Conservation (phyloP, 2,797 vertebrate genomes). For the Ctenosaura bakeri region DNA sequence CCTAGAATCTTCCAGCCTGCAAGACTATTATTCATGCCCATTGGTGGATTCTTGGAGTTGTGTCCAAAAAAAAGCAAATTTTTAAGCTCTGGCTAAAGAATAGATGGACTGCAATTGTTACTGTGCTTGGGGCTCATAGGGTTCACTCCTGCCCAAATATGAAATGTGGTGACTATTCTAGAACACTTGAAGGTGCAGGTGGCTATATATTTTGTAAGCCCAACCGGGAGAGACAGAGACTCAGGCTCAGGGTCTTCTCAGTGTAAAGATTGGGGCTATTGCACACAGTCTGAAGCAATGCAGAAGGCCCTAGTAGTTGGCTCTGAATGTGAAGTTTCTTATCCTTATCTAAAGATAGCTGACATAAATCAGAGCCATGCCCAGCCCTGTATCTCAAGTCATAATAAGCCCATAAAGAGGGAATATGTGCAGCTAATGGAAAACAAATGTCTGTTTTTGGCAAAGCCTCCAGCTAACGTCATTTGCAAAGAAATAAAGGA, state of each 20-base stretch:
- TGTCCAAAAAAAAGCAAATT: too few relatives aligned
- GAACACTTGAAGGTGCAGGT: background rate
- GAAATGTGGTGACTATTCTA: background rate
- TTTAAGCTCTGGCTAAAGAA: background rate
- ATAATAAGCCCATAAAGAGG: slow-evolving; percentile 65
- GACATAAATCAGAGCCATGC: slow-evolving; percentile 65
- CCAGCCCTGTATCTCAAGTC: slow-evolving; percentile 47
- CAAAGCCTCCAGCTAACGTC: slow-evolving; percentile 70
- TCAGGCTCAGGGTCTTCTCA: background rate
- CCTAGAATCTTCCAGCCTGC: background rate
- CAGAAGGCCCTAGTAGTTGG: slow-evolving; percentile 21
- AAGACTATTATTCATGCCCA: too few relatives aligned
- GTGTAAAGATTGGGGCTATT: slow-evolving; percentile 49
- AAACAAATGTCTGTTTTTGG: slow-evolving; percentile 81
- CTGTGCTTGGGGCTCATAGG: slow-evolving; percentile 1
- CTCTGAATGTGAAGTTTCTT: slow-evolving; percentile 55
- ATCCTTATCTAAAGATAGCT: slow-evolving; percentile 59
- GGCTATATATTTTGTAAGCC: background rate
- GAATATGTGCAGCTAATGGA: slow-evolving; percentile 71
- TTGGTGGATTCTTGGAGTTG: background rate
- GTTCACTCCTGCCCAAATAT: too few relatives aligned
- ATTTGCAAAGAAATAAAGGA: slow-evolving; percentile 67
- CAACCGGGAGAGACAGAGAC: background rate
- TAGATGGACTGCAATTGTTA: background rate
- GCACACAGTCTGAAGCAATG: slow-evolving; percentile 46